Percentiles rank a stretch among this genome's conserved stretches.
Conservation (phyloP, 2,797 vertebrate species). For the Gallinago stenura region DNA sequence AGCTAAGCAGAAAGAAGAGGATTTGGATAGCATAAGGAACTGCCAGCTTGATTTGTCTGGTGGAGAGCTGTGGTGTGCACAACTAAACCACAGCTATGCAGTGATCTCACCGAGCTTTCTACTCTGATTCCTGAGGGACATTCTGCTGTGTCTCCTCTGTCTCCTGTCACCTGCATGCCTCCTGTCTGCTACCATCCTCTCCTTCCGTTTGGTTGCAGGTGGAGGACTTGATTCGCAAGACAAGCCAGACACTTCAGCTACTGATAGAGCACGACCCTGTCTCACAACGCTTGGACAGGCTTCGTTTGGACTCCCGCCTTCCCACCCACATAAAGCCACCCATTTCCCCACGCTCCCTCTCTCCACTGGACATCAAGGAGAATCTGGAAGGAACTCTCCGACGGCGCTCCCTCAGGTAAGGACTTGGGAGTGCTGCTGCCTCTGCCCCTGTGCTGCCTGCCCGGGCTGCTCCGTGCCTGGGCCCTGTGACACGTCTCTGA, state of each 20-base stretch:
- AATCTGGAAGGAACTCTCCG: constrained; percentile 87
- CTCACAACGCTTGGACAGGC: constrained; percentile 88
- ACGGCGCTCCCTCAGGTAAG: constrained; percentile 90
- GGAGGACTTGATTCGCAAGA: constrained; percentile 90
- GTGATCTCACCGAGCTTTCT: constrained; percentile 4
- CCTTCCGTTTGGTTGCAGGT: constrained; percentile 80
- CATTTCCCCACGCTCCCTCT: constrained; percentile 78
- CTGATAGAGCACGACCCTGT: constrained; percentile 95
- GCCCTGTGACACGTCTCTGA: background rate
- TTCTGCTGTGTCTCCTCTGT: background rate
- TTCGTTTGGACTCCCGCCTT: constrained; percentile 84
- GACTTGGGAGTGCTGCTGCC: background rate
- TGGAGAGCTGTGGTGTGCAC: background rate
- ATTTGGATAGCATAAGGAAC: background rate
- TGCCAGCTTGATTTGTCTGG: background rate
- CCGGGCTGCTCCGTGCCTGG: background rate
- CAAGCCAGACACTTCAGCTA: constrained; percentile 92
- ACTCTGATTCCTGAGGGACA: background rate
- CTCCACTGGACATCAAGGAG: constrained; percentile 86
- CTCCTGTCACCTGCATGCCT: background rate
- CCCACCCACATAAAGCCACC: constrained; percentile 81
- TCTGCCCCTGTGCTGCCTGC: background rate
- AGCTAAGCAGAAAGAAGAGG: background rate
- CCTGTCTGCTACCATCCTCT: background rate
- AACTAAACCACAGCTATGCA: constrained; percentile 17